Evolutionary conservation across 37 sponge, comb jelly and placozoan species (phyloP).

Genomic region (Beroe forskalii): DNA sequence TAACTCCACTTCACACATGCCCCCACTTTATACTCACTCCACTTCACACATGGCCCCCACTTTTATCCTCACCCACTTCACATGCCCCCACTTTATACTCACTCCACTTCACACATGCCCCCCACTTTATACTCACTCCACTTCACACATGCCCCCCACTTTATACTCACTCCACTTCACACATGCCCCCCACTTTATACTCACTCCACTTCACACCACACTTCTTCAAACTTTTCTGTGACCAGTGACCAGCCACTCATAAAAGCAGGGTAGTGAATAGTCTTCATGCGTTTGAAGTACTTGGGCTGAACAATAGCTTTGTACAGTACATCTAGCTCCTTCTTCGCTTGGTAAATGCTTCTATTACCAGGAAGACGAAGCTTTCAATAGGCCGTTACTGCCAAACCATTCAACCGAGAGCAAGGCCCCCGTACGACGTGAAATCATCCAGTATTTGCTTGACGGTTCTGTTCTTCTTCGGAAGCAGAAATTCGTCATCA

Average conservation of each 20-base stretch:
- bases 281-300: neutral
- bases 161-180: no score
- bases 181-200: no score
- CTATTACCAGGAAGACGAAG: neutral
- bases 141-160: no score
- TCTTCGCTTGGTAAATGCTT: neutral
- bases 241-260: neutral
- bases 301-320: neutral
- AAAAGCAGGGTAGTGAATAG: neutral
- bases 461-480: neutral
- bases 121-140: no score
- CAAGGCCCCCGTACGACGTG: neutral
- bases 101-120: no score
- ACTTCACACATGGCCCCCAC: no score
- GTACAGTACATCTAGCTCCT: neutral
- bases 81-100: no score
- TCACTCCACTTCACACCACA: no score
- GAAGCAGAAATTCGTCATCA: neutral
- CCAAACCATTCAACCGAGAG: slow-evolving; percentile 28
- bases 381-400: neutral
- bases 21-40: no score
- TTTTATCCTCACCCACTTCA: no score
- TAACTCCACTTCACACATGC: no score
- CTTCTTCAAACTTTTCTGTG: neutral
- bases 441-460: neutral